Base-by-base conservation (phyloP, 1,140 invertebrate genomes). In the Trinorchestia longiramus region DNA sequence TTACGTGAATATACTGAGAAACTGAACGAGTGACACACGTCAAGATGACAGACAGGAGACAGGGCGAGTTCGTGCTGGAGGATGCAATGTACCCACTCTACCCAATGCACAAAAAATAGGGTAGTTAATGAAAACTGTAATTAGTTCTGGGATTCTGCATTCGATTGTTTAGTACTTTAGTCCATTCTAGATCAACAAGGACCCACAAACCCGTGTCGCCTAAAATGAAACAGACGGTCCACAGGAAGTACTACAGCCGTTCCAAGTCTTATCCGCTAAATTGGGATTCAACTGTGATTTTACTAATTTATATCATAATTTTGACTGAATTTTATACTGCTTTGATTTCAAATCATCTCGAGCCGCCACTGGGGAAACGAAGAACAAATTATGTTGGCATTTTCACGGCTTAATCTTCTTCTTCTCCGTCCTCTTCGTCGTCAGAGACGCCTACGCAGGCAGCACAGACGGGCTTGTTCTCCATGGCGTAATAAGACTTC, bases 401-500 rank as follows among this genome's bases (percentile, higher is more conserved):
- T 77, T 77, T 77, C 28, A 15, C 62, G 11, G 62, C 28, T 90
- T 90, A 90, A 90, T 99, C 98, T 43, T 97, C 97, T 36, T 97
- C 97, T 97, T 99, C 98, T 97, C 99, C 98, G 0, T 97, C 97
- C 6, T 97, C 97, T 91, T 97, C 97, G 95, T 97, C 97, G 41
- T 97, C 97, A 77, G 96, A 96, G 91, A 99, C 98, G 96, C 99
- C 99, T 97, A 98, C 98, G 97, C 99, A 99, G 97, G 98, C 98
- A 77, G 97, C 98, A 97, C 99, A 99, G 96, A 99, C 98, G 44
- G 99, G 99, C 97, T 99, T 99, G 97, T 98, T 98, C 97, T 99
- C 99, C 98, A 99, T 98, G 96, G 98, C 99, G 97, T 99, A 99
- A 98, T 99, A 99, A 95, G 99, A 99, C 97, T 99, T 99, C 97